phyloP scores from a whole-genome alignment of 1,140 invertebrate genomes.

The Triops cancriformis region DNA sequence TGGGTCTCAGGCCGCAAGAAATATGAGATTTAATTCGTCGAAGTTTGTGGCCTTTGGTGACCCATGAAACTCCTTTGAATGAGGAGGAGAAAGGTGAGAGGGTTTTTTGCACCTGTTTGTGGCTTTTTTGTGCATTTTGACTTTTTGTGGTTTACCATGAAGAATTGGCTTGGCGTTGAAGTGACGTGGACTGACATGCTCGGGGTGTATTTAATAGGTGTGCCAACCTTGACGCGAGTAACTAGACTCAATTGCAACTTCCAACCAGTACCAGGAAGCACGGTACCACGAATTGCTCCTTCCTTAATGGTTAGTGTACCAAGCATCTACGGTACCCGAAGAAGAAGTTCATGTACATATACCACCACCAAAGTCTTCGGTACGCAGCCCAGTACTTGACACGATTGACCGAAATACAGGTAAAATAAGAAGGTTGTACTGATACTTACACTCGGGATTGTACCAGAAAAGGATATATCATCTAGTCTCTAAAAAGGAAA shows the following conservation, averaged over 20 bases:
- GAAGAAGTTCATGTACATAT: conserved; percentile 26
- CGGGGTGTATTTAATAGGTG: conserved; percentile 7
- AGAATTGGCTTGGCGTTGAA: conserved; percentile 2
- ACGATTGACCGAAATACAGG: conserved; percentile 14
- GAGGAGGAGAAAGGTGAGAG: conserved; percentile 23
- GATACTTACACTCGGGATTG: too few species aligned
- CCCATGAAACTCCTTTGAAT: not conserved
- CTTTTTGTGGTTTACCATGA: not conserved
- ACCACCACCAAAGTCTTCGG: conserved; percentile 16
- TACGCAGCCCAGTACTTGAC: not conserved
- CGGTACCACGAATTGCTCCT: conserved; percentile 25
- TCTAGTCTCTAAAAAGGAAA: too few species aligned
- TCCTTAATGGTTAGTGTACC: conserved; percentile 24
- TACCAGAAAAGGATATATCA: too few species aligned
- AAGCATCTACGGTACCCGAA: conserved; percentile 14
- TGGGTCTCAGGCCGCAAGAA: conserved; percentile 27
- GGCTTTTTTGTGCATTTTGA: conserved; percentile 6
- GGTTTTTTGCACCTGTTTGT: not conserved
- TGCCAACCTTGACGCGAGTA: conserved; percentile 26
- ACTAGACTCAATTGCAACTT: conserved; percentile 26
- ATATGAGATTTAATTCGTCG: conserved; percentile 26
- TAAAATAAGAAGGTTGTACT: not conserved
- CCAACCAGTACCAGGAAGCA: conserved; percentile 27
- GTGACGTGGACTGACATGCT: not conserved
- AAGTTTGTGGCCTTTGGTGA: conserved; percentile 21